Conservation (phyloP, 2,113 vertebrate species). For the Urocitellus parryii region DNA sequence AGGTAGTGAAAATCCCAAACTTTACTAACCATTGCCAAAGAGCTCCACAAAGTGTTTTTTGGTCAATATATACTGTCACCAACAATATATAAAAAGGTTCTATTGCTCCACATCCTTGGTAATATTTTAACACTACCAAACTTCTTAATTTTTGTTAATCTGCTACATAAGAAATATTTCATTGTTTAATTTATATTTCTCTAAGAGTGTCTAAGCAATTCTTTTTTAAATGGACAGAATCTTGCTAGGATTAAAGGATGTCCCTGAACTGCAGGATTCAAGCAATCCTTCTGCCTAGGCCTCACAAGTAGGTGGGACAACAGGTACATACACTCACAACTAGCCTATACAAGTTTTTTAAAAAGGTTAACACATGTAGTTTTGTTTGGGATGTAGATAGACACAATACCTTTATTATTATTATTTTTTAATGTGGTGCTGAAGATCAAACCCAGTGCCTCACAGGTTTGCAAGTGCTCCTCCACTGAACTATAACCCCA, state of each 20-base stretch:
- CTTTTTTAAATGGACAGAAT: neutral
- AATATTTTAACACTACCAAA: neutral
- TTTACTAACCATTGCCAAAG: neutral
- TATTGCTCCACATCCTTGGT: neutral
- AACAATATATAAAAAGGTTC: constrained; percentile 6
- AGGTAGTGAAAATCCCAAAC: constrained; percentile 24
- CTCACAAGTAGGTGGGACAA: neutral
- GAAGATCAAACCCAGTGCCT: no score
- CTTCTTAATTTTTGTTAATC: constrained; percentile 2
- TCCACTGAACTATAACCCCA: no score
- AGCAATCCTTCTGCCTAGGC: no score
- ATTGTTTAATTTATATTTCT: constrained; percentile 43
- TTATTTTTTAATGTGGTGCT: no score
- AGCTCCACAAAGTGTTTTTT: constrained; percentile 14
- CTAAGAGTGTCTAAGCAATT: neutral
- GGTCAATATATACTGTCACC: neutral
- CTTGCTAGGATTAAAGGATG: neutral
- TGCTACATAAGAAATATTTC: constrained; percentile 28
- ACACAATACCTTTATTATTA: no score
- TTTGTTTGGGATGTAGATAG: no score
- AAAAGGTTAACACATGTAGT: no score
- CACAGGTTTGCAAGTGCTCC: no score
- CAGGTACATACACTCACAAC: no score
- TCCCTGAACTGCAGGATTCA: neutral
- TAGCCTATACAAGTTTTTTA: neutral